Evolutionary conservation across 2,888 invertebrate species (phyloP), one percentile per base, ranked within the genome.

Genomic region (Epistrophella euchroma): DNA sequence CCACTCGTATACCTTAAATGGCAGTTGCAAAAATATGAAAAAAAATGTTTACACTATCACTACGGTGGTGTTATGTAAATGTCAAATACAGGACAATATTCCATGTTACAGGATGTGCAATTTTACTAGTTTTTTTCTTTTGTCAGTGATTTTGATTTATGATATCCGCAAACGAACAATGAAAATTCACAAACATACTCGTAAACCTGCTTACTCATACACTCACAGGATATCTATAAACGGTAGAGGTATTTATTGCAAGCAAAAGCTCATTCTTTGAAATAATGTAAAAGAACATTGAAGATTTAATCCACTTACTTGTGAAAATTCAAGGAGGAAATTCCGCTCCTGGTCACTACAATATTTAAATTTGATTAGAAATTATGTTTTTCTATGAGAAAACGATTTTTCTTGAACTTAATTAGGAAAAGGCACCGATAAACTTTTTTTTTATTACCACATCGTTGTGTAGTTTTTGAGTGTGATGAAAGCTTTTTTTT

Each of bases 141-240:
- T 83, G 37, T 40, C 37, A 35, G 72, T 81, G 81, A 85, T 77
- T 85, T 85, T 81, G 85, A 85, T 85, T 85, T 85, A 85, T 85
- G 73, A 81, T 76, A 81, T 85, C 81, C 85, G 85, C 76, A 85
- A 76, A 60, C 56, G 85, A 62, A 85, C 60, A 73, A 76, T 76
- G 45, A 66, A 72, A 64, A 66, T 68, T 40, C 25, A 55, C 22
- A 35, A 35, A 0, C 56, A 68, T 37, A n/a, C n/a, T n/a, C n/a
- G n/a, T n/a, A 56, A 3, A 50, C 17, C 32, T 45, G 17, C 17
- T n/a, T n/a, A 35, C 35, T 11, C 40, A 58, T 35, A 50, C 28
- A 32, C 19, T 40, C n/a, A 25, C 6, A 32, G 32, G 32, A 32
- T 32, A 32, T 32, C 32, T 32, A 32, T 32, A 32, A 40, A 7